Percentiles rank a stretch among this genome's conserved stretches.
Conservation (phyloP, 2,797 vertebrate genomes). For the Anas bahamensis region DNA sequence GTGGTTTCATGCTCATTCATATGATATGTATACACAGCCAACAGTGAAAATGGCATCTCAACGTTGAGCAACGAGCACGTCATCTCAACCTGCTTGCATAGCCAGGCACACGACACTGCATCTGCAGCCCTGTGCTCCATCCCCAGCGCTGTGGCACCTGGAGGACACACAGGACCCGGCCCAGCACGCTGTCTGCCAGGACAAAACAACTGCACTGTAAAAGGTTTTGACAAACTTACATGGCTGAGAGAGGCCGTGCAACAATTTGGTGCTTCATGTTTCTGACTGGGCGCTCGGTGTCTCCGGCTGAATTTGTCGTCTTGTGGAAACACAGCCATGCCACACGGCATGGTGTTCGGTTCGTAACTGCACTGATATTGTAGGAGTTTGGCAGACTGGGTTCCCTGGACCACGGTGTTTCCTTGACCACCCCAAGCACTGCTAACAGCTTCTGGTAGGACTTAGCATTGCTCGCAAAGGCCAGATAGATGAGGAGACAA, state of each 20-base stretch:
- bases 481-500: background rate
- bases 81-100: background rate
- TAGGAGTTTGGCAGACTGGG: background rate
- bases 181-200: background rate
- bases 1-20: background rate
- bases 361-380: background rate
- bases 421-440: background rate
- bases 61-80: background rate
- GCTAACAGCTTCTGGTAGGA: background rate
- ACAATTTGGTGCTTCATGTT: background rate
- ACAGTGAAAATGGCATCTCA: background rate
- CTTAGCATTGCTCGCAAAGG: background rate
- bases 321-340: background rate
- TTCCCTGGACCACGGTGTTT: fast-evolving
- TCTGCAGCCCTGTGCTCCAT: background rate
- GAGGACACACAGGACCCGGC: background rate
- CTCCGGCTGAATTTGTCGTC: background rate
- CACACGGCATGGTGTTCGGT: fast-evolving
- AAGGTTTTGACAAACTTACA: background rate
- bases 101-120: background rate
- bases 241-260: background rate
- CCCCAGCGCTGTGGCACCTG: background rate
- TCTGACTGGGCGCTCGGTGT: background rate
- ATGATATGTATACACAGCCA: background rate
- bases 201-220: background rate